Evolutionary conservation across 2,113 vertebrate genomes (phyloP).

Genomic region (Bos javanicus): DNA sequence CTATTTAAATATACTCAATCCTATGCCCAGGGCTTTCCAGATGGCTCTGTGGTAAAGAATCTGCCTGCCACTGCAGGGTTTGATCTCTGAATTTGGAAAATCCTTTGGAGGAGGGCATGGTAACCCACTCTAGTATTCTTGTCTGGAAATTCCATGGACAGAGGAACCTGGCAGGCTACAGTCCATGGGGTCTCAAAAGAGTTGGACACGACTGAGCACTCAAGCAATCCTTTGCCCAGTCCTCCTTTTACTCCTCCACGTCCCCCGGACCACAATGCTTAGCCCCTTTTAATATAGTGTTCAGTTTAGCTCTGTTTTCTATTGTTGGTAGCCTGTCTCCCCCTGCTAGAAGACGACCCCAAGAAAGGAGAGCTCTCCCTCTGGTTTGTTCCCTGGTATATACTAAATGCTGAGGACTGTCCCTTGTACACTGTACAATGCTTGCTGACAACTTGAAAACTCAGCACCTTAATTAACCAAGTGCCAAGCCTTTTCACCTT

Average conservation of each 20-base stretch:
- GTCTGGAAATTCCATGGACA: neutral
- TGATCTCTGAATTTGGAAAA: neutral
- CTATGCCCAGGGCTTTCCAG: neutral
- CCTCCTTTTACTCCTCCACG: neutral
- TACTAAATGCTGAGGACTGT: neutral
- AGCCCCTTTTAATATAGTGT: neutral
- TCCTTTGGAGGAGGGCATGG: neutral
- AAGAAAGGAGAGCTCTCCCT: neutral
- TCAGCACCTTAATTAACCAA: neutral
- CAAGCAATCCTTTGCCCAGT: accelerated
- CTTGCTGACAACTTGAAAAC: neutral
- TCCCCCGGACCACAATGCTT: neutral
- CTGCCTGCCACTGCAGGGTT: neutral
- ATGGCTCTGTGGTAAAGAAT: neutral
- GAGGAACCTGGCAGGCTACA: neutral
- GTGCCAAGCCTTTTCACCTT: neutral
- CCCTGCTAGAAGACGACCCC: neutral
- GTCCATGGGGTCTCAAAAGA: neutral
- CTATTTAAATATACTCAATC: neutral
- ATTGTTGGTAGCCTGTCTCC: neutral
- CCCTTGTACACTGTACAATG: neutral
- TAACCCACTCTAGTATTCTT: neutral
- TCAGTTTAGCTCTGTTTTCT: neutral
- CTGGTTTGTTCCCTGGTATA: neutral
- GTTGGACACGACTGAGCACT: neutral